Conservation (phyloP, 2,797 vertebrate genomes). For the Rhyacichthys aspro region DNA sequence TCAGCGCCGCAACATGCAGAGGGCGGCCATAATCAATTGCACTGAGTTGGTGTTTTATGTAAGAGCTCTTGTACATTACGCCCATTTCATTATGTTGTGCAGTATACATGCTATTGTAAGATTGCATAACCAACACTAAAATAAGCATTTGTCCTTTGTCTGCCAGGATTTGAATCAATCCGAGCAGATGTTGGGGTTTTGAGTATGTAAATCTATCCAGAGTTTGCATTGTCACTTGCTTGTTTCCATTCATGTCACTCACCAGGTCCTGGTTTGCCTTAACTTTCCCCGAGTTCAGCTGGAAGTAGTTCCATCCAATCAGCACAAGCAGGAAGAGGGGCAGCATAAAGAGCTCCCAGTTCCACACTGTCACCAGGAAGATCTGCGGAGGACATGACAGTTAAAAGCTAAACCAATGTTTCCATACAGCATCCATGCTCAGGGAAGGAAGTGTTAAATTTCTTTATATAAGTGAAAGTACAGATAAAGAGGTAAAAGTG, state of each 20-base stretch:
- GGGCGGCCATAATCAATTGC: slow-evolving; percentile 13
- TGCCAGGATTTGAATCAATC: slow-evolving; percentile 15
- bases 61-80: slow-evolving; percentile 4
- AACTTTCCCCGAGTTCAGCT: slow-evolving; percentile 78
- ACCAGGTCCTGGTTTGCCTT: slow-evolving; percentile 88
- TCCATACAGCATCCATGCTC: slow-evolving; percentile 14
- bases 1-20: slow-evolving; percentile 26
- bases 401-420: slow-evolving; percentile 51
- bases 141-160: slow-evolving; percentile 8
- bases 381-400: slow-evolving; percentile 82
- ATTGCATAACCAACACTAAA: slow-evolving; percentile 22
- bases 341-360: slow-evolving; percentile 95
- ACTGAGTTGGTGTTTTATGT: slow-evolving; percentile 12
- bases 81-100: background rate
- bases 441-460: too few species aligned
- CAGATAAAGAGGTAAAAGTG: too few species aligned
- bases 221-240: slow-evolving; percentile 5
- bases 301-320: slow-evolving; percentile 90
- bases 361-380: slow-evolving; percentile 91
- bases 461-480: too few species aligned
- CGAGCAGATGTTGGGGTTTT: background rate
- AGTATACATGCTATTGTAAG: background rate
- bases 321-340: slow-evolving; percentile 91
- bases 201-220: too few species aligned
- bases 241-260: slow-evolving; percentile 66